Base-by-base conservation (phyloP, 2,888 invertebrate genomes). In the Diaphora mendica region DNA sequence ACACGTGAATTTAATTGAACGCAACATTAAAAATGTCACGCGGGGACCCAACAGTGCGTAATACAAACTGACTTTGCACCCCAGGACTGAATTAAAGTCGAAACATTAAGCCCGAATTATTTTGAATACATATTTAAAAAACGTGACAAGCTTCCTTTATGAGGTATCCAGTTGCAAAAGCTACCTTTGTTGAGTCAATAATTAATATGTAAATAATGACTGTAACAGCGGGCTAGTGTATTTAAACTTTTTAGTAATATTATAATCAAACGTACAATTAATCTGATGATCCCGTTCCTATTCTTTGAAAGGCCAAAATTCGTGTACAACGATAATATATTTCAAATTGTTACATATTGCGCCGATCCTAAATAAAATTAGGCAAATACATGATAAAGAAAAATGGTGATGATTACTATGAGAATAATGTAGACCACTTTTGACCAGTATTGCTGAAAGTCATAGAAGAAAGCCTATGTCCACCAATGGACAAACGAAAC, bases 101-200 rank as follows among this genome's bases (percentile, higher is more conserved):
- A 15, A 68, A 59, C 69, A 72, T 69, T 72, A 69, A 72, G 33
- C 71, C 42, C 59, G 44, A 65, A 75, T 75, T 71, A 74, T 68
- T 75, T 75, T 72, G 71, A 68, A 72, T 67, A 73, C 26, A 48
- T 82, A 70, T 77, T 77, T 76, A 76, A 30, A n/a, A 75, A 75
- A 79, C 72, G 64, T 77, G 71, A 76, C 51, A 42, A 75, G 70
- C 66, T 39, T 71, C 20, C 59, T 66, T 77, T 76, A 82, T 77
- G 73, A 79, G 72, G 74, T 67, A 73, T 44, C 69, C 59, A 71
- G 64, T 72, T 70, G 2, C 42, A 39, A 59, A 44, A 44, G 55
- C 17, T 26, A 30, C 48, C 59, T 68, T 62, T 76, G 59, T 51
- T 70, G 64, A 44, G 73, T 35, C 68, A 73, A 55, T 67, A 69